phyloP scores from a whole-genome alignment of 2,888 invertebrate genomes.

The Encarsia formosa region DNA sequence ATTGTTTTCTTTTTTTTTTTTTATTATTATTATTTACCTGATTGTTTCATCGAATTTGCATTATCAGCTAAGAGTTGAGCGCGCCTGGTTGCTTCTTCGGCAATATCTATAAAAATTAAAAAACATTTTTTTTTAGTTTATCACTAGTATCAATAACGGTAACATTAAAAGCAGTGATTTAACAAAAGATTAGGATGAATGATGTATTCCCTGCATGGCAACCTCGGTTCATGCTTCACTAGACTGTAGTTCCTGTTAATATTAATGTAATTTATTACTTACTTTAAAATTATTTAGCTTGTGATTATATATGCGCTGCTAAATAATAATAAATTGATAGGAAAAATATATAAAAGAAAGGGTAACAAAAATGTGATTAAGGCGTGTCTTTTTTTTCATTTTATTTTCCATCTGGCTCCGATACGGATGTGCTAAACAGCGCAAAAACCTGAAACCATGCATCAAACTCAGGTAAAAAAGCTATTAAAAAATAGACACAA shows the following conservation, averaged over 20 bases:
- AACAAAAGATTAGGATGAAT: constrained; percentile 50
- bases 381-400: constrained; percentile 17
- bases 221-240: constrained; percentile 50
- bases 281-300: constrained; percentile 35
- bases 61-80: constrained; percentile 44
- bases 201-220: constrained; percentile 50
- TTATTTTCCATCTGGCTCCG: constrained; percentile 17
- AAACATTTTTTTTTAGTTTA: constrained; percentile 9
- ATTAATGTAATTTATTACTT: constrained; percentile 47
- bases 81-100: constrained; percentile 47
- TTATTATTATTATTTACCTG: constrained; percentile 42
- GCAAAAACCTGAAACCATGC: constrained; percentile 49
- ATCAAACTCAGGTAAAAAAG: constrained; percentile 39
- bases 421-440: constrained; percentile 33
- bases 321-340: constrained; percentile 19
- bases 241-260: constrained; percentile 49
- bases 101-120: constrained; percentile 45
- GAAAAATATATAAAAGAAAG: constrained; percentile 15
- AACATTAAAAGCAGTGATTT: constrained; percentile 51
- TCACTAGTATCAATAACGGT: constrained; percentile 21
- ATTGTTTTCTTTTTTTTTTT: background rate
- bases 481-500: constrained; percentile 26
- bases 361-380: constrained; percentile 13
- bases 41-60: constrained; percentile 34
- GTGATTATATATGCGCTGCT: constrained; percentile 14